A percentile compares a stretch with the other conserved stretches of the same genome.
Evolutionary conservation across 2,113 vertebrate genomes (phyloP).

Genomic region (Entosphenus tridentatus): DNA sequence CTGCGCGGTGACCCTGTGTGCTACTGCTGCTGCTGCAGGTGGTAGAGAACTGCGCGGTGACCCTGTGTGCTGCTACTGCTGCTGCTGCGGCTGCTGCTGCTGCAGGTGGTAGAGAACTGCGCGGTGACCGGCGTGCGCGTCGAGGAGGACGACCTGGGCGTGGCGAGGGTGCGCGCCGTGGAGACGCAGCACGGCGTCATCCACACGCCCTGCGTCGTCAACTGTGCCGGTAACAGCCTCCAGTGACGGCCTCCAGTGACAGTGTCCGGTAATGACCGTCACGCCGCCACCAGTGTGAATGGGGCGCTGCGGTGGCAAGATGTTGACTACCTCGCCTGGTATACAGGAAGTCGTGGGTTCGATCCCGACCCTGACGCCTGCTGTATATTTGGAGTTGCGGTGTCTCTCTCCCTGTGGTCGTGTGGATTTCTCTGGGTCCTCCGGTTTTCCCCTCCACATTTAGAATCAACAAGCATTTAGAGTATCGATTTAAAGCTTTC

Average conservation of each 20-base stretch:
- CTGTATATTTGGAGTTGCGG: no score
- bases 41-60: constrained; percentile 48
- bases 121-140: constrained; percentile 57
- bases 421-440: no score
- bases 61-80: background rate
- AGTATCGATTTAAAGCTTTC: no score
- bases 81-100: no score
- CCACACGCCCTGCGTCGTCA: constrained; percentile 59
- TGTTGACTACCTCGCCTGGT: background rate
- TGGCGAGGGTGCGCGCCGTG: constrained; percentile 44
- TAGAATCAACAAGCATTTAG: no score
- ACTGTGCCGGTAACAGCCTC: constrained; percentile 49
- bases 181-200: constrained; percentile 48
- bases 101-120: constrained; percentile 78
- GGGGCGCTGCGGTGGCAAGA: background rate
- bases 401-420: no score
- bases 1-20: constrained; percentile 39
- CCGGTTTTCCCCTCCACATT: no score
- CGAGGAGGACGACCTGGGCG: constrained; percentile 37
- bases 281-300: no score
- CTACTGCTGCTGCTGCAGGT: constrained; percentile 24
- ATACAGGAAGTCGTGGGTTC: background rate
- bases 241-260: background rate
- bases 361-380: background rate
- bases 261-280: background rate